Percentiles rank a stretch among this genome's conserved stretches.
These are phyloP conservation scores for Oikopleura dioica DNA, from an alignment of 23 tunicate genomes.

Conservation along the genomic window DNA sequence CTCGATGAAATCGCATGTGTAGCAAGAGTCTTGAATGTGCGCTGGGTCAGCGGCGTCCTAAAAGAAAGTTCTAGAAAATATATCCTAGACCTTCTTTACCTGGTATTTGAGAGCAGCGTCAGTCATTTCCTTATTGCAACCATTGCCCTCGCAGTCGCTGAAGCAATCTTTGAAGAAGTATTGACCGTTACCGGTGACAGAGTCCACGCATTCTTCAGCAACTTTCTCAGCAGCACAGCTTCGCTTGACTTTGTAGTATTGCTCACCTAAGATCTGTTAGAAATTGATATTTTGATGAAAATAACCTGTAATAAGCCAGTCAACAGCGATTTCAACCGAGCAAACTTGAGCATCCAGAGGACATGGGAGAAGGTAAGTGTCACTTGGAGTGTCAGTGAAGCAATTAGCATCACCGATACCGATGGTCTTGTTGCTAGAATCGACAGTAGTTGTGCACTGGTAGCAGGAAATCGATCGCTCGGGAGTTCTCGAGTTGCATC, in stretches of 20 bases:
- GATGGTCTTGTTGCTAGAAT: neutral
- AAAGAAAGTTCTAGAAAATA: too few relatives aligned
- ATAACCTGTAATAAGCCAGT: neutral
- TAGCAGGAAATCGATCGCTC: too few relatives aligned
- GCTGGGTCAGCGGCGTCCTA: too few relatives aligned
- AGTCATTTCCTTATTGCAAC: neutral
- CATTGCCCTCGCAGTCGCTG: neutral
- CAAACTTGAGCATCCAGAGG: neutral
- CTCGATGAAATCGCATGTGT: neutral
- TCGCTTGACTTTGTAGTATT: too few relatives aligned
- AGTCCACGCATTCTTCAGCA: too few relatives aligned
- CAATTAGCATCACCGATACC: neutral
- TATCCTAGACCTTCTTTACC: neutral
- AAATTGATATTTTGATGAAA: too few relatives aligned
- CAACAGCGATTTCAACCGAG: neutral
- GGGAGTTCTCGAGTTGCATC: too few relatives aligned
- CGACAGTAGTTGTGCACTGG: neutral
- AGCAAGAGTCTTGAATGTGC: neutral
- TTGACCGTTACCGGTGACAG: too few relatives aligned
- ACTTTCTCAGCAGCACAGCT: too few relatives aligned
- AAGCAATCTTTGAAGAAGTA: constrained; percentile 14
- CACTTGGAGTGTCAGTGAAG: neutral
- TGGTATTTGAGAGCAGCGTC: neutral
- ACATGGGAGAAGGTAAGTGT: neutral
- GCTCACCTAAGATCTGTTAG: too few relatives aligned